Evolutionary conservation across 2,797 vertebrate genomes (phyloP).

Genomic region (Distichodus sexfasciatus): DNA sequence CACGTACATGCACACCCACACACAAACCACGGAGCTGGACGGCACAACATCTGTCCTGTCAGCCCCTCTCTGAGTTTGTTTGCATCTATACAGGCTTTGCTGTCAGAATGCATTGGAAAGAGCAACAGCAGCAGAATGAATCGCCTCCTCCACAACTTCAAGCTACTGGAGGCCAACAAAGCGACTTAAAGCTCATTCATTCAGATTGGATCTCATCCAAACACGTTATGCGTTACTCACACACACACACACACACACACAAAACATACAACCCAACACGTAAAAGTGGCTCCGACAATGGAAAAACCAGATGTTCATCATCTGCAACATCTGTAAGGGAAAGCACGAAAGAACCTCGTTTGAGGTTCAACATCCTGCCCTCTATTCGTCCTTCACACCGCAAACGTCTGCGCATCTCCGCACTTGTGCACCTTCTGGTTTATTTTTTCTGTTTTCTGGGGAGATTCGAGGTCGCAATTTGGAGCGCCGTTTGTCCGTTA

Average conservation of each 20-base stretch:
- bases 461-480: too few relatives aligned
- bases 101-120: conserved; percentile 45
- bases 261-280: too few relatives aligned
- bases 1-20: conserved; percentile 32
- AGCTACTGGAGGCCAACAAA: conserved; percentile 12
- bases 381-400: conserved; percentile 57
- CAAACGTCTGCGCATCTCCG: not conserved
- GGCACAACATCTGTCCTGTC: conserved; percentile 46
- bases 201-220: too few relatives aligned
- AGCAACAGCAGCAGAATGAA: conserved; percentile 25
- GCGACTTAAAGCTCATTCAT: not conserved
- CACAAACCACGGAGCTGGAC: conserved; percentile 13
- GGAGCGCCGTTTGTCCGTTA: too few relatives aligned
- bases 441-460: too few relatives aligned
- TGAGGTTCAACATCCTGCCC: conserved; percentile 26
- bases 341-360: not conserved
- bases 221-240: too few relatives aligned
- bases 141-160: conserved; percentile 20
- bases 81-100: conserved; percentile 33
- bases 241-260: not conserved
- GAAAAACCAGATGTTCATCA: too few relatives aligned
- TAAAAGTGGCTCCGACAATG: too few relatives aligned
- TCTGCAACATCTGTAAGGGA: too few relatives aligned
- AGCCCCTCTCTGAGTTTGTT: conserved; percentile 42
- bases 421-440: not conserved